phyloP scores from a whole-genome alignment of 2,113 vertebrate genomes.

The human region GRCh38 chr12:105507001-105507500 shows the following conservation, averaged over 20 bases:
- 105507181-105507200: neutral
- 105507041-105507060: neutral
- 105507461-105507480: conserved; percentile 42
- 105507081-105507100: neutral
- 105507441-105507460: conserved; percentile 34
- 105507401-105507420: conserved; percentile 60
- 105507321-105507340: neutral
- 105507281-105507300: neutral
- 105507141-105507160: neutral
- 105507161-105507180: too few species aligned
- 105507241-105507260: neutral
- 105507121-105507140: neutral
- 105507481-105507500: conserved; percentile 9
- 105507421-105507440: conserved; percentile 43
- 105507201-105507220: too few species aligned
- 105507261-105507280: neutral
- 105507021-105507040: neutral
- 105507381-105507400: conserved; percentile 43
- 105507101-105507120: neutral
- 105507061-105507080: neutral
- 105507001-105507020: neutral
- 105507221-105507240: neutral
- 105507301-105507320: neutral
- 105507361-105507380: conserved; percentile 28
- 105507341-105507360: neutral